Percentiles rank a stretch among this genome's conserved stretches.
Conservation (phyloP, 2,888 invertebrate species). For the Ophion costatus region DNA sequence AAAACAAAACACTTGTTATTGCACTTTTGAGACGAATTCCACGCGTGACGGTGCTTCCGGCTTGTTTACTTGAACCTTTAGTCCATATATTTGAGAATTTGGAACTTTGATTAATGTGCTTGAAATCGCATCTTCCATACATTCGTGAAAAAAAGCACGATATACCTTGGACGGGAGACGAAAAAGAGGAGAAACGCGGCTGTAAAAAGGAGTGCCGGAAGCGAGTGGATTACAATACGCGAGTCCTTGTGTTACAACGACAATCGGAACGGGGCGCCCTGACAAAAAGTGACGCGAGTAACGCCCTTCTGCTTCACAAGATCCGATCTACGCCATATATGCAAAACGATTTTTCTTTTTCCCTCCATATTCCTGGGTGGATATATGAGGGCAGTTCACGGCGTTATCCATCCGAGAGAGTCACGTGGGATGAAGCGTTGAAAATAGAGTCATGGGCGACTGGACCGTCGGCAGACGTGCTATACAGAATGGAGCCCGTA, state of each 20-base stretch:
- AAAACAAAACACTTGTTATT: too few relatives aligned
- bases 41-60: too few relatives aligned
- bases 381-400: constrained; percentile 30
- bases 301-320: constrained; percentile 14
- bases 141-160: too few relatives aligned
- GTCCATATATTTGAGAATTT: too few relatives aligned
- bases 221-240: not conserved
- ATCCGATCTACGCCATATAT: constrained; percentile 4
- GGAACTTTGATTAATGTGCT: too few relatives aligned
- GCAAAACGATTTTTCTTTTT: constrained; percentile 34
- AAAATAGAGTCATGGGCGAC: constrained; percentile 52
- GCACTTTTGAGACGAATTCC: too few relatives aligned
- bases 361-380: constrained; percentile 24
- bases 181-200: not conserved
- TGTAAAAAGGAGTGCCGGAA: not conserved
- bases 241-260: not conserved
- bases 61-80: too few relatives aligned
- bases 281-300: not conserved
- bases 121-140: too few relatives aligned
- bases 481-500: constrained; percentile 25
- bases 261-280: not conserved
- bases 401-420: constrained; percentile 51
- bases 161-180: not conserved
- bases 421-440: constrained; percentile 54
- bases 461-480: constrained; percentile 22